Percentiles rank a stretch among this genome's conserved stretches.
These are phyloP conservation scores for Poeciliopsis retropinna DNA, from an alignment of 2,113 vertebrate species.

Conservation along the genomic window DNA sequence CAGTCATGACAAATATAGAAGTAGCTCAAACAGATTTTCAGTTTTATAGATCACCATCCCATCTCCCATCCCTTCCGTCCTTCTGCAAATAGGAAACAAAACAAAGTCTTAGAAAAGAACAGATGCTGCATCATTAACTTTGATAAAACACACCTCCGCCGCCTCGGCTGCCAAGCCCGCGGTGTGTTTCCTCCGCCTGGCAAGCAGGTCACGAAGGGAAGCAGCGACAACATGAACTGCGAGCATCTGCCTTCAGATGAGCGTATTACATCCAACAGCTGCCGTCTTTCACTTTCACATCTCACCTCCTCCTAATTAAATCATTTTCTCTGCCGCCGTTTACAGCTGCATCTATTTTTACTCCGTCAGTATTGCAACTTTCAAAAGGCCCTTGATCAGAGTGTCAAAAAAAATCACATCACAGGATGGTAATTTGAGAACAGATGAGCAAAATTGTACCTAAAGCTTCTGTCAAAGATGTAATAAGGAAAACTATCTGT, in stretches of 20 bases:
- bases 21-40: background rate
- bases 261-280: slow-evolving; percentile 30
- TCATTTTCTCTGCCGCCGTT: background rate
- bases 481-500: background rate
- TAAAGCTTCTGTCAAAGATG: slow-evolving; percentile 7
- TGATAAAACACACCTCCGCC: slow-evolving; percentile 31
- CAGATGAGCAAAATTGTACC: background rate
- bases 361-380: background rate
- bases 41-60: background rate
- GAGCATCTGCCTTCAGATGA: slow-evolving; percentile 38
- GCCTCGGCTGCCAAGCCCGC: slow-evolving; percentile 26
- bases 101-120: slow-evolving; percentile 18
- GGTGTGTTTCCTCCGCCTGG: slow-evolving; percentile 35
- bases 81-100: slow-evolving; percentile 15
- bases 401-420: background rate
- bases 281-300: slow-evolving; percentile 20
- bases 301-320: slow-evolving; percentile 3
- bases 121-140: slow-evolving; percentile 50
- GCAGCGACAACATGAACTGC: slow-evolving; percentile 29
- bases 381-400: background rate
- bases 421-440: background rate
- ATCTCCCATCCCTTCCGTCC: slow-evolving; percentile 7
- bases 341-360: slow-evolving; percentile 2
- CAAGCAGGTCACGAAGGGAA: slow-evolving; percentile 37
- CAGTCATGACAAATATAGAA: background rate